phyloP scores from a whole-genome alignment of 1,140 invertebrate species.

The Platorchestia sp. region DNA sequence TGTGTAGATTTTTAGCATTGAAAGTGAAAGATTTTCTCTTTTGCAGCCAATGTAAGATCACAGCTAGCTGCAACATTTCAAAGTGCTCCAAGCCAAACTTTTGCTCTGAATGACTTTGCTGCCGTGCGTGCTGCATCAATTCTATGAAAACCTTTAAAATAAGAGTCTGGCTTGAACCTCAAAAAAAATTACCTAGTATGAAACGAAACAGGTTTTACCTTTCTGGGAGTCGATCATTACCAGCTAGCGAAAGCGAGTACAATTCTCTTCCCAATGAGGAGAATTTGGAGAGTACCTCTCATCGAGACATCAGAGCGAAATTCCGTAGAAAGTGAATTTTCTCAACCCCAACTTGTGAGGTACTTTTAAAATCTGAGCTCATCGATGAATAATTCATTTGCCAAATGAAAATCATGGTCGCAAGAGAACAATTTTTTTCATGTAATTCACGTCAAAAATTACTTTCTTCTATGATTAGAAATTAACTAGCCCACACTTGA shows the following conservation, averaged over 20 bases:
- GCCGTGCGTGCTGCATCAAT: not conserved
- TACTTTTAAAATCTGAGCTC: not conserved
- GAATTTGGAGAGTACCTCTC: not conserved
- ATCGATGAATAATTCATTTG: not conserved
- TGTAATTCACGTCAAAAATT: too few species aligned
- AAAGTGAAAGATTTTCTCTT: too few species aligned
- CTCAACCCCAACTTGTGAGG: too few species aligned
- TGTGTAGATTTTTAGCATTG: too few species aligned
- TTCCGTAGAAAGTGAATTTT: not conserved
- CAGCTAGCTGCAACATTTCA: not conserved
- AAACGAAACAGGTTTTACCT: not conserved
- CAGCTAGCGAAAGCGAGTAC: not conserved
- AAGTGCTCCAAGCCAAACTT: not conserved
- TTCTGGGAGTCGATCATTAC: not conserved
- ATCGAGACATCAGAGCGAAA: not conserved
- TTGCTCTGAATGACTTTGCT: not conserved
- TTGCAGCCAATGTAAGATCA: too few species aligned
- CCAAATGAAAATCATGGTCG: not conserved
- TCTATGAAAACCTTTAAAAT: not conserved
- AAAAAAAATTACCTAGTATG: not conserved
- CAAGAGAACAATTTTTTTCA: too few species aligned
- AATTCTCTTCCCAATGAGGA: not conserved
- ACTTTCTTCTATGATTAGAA: too few species aligned
- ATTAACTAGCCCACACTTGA: too few species aligned
- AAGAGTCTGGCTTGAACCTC: not conserved